Evolutionary conservation across 2,888 invertebrate species (phyloP).

Genomic region (Quadroppia sp.): DNA sequence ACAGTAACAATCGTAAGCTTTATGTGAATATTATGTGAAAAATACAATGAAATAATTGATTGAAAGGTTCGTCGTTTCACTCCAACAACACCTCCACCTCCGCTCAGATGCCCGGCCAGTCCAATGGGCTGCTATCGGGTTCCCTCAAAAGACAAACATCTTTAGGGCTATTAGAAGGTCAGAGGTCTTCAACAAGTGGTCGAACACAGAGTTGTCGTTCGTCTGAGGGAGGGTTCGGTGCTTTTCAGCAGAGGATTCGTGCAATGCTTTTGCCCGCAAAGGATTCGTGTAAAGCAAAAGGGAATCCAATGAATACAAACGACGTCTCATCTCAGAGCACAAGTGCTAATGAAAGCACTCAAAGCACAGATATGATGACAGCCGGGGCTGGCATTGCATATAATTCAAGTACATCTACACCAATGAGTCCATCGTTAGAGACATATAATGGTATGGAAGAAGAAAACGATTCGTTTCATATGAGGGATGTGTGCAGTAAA

Average conservation of each 20-base stretch:
- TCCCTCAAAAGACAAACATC: constrained; percentile 30
- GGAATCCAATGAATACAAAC: background rate
- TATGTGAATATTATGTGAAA: background rate
- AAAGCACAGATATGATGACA: background rate
- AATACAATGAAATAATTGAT: background rate
- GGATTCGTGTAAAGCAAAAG: background rate
- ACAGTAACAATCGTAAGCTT: background rate
- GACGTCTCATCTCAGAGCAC: background rate
- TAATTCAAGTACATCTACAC: background rate
- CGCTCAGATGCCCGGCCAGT: background rate
- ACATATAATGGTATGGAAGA: background rate
- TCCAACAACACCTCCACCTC: background rate
- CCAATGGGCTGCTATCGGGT: background rate
- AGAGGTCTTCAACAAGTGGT: background rate
- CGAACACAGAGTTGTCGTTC: background rate
- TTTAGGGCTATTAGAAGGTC: constrained; percentile 27
- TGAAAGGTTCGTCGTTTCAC: constrained; percentile 11
- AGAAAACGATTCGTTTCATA: constrained; percentile 40
- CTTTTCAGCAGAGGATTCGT: constrained; percentile 35
- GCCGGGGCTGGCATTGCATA: background rate
- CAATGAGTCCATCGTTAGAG: background rate
- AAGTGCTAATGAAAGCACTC: background rate
- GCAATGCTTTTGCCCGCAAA: constrained; percentile 22
- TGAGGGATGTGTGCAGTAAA: constrained; percentile 45
- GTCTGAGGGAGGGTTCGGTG: constrained; percentile 6